Base-by-base conservation (phyloP, 2,113 vertebrate species). In the Pluvialis apricaria region DNA sequence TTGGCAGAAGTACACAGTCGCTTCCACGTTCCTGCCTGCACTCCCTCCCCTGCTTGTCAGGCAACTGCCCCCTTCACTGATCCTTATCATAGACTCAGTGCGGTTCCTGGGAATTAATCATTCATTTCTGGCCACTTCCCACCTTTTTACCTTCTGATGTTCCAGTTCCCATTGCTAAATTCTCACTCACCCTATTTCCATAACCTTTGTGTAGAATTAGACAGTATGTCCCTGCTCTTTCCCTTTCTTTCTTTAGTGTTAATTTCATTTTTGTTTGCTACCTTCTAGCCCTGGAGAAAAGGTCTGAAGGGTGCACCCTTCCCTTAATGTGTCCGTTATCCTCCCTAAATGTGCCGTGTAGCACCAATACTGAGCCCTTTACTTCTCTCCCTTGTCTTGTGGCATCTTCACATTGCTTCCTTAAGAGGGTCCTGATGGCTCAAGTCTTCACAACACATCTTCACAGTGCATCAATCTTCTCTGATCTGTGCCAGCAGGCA, bases 11-110 rank as follows among this genome's bases (percentile, higher is more conserved):
- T 3, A 7, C 34, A 58, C 17, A 36, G 8, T 9, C 34, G 2
- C 45, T 75, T 6, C 55, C 28, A 6, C 9, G 34, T 12, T 57
- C 51, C 84, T 69, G 62, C 19, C 47, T 60, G 44, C 20, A 3
- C 5, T n/a, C 11, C 19, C 51, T 76, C 21, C 36, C 15, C 24
- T 29, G 38, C 42, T n/a, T 40, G n/a, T 51, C 29, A 44, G 47
- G 38, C 21, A 45, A 2, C 42, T 44, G 32, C 34, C 49, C 61
- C 11, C 5, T 16, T 58, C 49, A 8, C 40, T 24, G 40, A 20
- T 14, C 18, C 13, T 6, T 6, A 0, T 45, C 22, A 7, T 13
- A 4, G 3, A 13, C 25, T 36, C 44, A 38, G 19, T 15, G 62
- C 52, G 83, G 4, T 45, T 72, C 49, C 65, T 0, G 1, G 17